These are phyloP conservation scores for Catonia carolina DNA, from an alignment of 2,888 invertebrate genomes.

Conservation along the genomic window DNA sequence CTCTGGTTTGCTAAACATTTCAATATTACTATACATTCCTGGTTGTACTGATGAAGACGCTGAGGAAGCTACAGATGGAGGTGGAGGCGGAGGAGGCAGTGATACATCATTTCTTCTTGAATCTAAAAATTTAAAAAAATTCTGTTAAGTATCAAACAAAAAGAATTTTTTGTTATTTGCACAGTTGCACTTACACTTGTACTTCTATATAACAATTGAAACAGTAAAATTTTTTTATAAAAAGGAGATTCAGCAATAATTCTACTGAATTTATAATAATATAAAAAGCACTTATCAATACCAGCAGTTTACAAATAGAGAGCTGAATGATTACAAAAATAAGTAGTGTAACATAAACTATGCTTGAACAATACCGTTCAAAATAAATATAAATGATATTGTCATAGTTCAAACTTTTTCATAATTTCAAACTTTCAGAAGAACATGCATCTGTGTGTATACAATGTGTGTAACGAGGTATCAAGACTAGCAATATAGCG, in stretches of 20 bases:
- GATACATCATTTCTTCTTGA: not conserved
- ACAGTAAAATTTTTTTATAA: no score
- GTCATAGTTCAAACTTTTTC: no score
- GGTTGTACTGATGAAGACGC: not conserved
- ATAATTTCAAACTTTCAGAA: no score
- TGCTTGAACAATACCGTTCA: no score
- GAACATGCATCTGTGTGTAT: no score
- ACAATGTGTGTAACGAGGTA: no score
- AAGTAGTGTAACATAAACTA: no score
- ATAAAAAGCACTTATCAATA: not conserved
- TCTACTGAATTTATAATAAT: not conserved
- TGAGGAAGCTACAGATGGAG: no score
- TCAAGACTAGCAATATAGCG: no score
- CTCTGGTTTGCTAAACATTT: not conserved
- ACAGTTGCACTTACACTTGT: not conserved
- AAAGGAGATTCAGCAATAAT: no score
- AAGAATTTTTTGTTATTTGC: not conserved
- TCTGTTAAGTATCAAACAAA: not conserved
- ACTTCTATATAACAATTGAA: no score
- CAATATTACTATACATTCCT: conserved; percentile 6
- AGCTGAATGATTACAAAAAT: not conserved
- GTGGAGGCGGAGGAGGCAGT: not conserved
- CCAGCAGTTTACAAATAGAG: not conserved
- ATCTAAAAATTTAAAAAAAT: not conserved
- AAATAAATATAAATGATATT: no score